phyloP scores from a whole-genome alignment of 2,888 invertebrate genomes.

The Cerastis rubricosa region DNA sequence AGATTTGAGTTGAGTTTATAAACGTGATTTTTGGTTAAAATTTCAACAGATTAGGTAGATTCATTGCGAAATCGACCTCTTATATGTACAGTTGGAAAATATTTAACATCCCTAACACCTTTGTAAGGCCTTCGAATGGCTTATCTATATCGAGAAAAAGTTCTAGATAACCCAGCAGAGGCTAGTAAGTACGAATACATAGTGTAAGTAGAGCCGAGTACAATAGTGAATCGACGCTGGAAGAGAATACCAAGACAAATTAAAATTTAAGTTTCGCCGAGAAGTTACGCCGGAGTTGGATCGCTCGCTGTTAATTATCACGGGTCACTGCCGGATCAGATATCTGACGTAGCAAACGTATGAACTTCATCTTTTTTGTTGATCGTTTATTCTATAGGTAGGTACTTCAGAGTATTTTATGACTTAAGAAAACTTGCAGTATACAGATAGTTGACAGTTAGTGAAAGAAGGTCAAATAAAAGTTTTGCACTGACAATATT shows the following conservation, averaged over 20 bases:
- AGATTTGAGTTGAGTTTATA: slow-evolving; percentile 6
- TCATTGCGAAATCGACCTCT: not conserved
- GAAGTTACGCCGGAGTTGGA: not conserved
- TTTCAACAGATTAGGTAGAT: not conserved
- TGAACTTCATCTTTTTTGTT: not conserved
- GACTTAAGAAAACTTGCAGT: no score
- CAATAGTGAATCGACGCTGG: not conserved
- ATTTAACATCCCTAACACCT: not conserved
- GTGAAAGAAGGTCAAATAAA: no score
- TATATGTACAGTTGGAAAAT: not conserved
- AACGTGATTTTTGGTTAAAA: slow-evolving; percentile 14
- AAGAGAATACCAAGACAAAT: slow-evolving; percentile 1
- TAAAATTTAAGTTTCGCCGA: slow-evolving; percentile 22
- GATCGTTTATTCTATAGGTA: no score
- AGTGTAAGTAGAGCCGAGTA: not conserved
- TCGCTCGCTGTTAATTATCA: slow-evolving; percentile 7
- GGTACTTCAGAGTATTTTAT: no score
- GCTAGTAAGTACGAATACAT: not conserved
- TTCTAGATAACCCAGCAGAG: not conserved
- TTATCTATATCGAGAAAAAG: not conserved
- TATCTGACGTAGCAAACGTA: not conserved
- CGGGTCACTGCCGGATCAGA: slow-evolving; percentile 5
- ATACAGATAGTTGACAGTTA: no score
- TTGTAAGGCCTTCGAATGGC: not conserved
- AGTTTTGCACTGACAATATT: no score